Percentiles rank a stretch among this genome's conserved stretches.
phyloP scores from a whole-genome alignment of 1,140 invertebrate species.

The Eciton burchellii region DNA sequence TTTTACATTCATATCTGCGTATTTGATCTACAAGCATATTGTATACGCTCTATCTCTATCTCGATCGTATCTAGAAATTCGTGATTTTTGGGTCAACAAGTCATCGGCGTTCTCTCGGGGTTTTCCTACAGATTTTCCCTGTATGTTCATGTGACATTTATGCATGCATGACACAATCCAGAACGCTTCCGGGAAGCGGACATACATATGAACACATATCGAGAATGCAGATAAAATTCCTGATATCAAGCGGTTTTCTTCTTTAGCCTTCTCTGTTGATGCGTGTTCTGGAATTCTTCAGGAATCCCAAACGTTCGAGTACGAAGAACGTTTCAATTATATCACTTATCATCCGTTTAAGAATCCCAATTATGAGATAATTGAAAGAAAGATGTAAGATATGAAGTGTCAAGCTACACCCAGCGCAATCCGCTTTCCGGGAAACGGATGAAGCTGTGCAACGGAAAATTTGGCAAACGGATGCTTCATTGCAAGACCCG shows the following conservation, averaged over 20 bases:
- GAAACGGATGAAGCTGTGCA: too few species aligned
- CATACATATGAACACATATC: too few species aligned
- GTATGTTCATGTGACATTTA: background rate
- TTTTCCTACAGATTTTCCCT: slow-evolving; percentile 1
- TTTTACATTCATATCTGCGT: background rate
- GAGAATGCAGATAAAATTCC: background rate
- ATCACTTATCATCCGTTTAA: background rate
- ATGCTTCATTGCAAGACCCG: too few species aligned
- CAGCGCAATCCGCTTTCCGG: too few species aligned
- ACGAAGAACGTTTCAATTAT: background rate
- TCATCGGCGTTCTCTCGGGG: slow-evolving; percentile 1
- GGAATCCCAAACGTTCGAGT: background rate
- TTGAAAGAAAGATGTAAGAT: background rate
- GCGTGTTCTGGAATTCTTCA: background rate
- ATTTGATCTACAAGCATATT: background rate
- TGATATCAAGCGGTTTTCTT: background rate
- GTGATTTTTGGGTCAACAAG: background rate
- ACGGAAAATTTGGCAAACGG: too few species aligned
- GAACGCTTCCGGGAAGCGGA: background rate
- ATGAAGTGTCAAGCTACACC: too few species aligned
- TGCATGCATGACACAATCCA: background rate
- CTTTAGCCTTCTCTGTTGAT: background rate
- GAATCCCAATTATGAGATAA: background rate
- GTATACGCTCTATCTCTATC: background rate
- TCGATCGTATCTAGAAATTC: slow-evolving; percentile 11